Base-by-base conservation (phyloP, 2,797 vertebrate species). In the Hoplostethus mediterraneus region DNA sequence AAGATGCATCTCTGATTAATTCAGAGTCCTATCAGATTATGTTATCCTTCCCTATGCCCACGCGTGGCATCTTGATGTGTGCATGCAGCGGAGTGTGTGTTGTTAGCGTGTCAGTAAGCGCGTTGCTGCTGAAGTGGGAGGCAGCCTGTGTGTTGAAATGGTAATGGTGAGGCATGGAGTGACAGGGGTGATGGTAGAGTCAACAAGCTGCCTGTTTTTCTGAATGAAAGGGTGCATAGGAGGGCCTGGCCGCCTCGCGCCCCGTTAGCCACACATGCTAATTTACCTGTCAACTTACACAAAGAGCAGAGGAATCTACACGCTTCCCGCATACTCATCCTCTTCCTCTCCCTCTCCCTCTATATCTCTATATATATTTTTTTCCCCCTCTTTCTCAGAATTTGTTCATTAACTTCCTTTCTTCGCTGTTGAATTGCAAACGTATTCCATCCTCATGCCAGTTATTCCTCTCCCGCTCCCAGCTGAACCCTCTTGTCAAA, bases 241-340 rank as follows among this genome's bases (percentile, higher is more conserved):
- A 80, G 79, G 81, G 38, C 75, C 52, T 14, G 59, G 68, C 53
- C 13, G 10, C 57, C 75, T 78, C 87, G 80, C 75, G 71, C 87
- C 77, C 86, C 77, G 87, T 91, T 90, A 89, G 71, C 84, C 64
- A 47, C 72, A 85, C 62, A 86, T 90, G 88, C 86, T 92, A 88
- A 94, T 92, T 84, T 79, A 85, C 77, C 84, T 86, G 89, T 93
- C 85, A 91, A 3, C 76, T 63, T 61, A 65, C 79, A 63, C 71
- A 54, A 71, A 49, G 53, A 56, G 51, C 68, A 71, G 59, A 76
- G 53, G 17, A 73, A 62, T 58, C 42, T 49, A 42, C 63, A 64
- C 48, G 62, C 47, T 11, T 58, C 47, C 55, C 45, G 52, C 52
- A 62, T 48, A 63, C 33, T 74, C 54, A 38, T 14, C 42, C 12